Conservation (phyloP, 1,140 invertebrate genomes). For the Coptotermes formosanus region DNA sequence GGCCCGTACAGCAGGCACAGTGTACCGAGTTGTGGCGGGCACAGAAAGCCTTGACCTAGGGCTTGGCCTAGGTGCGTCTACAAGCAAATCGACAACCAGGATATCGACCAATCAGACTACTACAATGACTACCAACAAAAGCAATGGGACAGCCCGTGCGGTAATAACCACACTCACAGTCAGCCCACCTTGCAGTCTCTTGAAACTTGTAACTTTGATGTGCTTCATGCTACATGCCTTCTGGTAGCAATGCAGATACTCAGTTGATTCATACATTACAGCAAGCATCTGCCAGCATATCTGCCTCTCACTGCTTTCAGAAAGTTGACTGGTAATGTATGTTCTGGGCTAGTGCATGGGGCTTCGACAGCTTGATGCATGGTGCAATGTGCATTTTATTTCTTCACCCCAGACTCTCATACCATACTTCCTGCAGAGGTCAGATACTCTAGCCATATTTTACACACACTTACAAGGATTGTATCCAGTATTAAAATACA, state of each 20-base stretch:
- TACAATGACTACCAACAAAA: constrained; percentile 40
- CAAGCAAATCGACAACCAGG: constrained; percentile 55
- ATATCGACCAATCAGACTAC: constrained; percentile 34
- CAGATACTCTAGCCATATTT: no score
- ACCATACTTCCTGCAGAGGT: no score
- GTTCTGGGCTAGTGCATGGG: no score
- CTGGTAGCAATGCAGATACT: background rate
- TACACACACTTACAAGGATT: no score
- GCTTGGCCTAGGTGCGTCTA: constrained; percentile 49
- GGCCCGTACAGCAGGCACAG: constrained; percentile 70
- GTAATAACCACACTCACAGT: constrained; percentile 29
- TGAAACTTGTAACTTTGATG: background rate
- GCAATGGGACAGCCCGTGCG: constrained; percentile 37
- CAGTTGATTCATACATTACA: background rate
- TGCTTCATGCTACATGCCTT: background rate
- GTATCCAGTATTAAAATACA: no score
- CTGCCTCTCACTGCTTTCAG: no score
- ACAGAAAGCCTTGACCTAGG: constrained; percentile 71
- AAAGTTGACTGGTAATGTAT: no score
- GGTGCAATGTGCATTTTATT: no score
- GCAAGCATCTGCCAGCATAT: no score
- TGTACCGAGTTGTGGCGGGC: constrained; percentile 73
- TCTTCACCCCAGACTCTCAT: no score
- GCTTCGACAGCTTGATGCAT: no score
- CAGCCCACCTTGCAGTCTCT: background rate